Evolutionary conservation across 2,888 invertebrate species (phyloP).

Genomic region (Rhamphomyia laevipes): DNA sequence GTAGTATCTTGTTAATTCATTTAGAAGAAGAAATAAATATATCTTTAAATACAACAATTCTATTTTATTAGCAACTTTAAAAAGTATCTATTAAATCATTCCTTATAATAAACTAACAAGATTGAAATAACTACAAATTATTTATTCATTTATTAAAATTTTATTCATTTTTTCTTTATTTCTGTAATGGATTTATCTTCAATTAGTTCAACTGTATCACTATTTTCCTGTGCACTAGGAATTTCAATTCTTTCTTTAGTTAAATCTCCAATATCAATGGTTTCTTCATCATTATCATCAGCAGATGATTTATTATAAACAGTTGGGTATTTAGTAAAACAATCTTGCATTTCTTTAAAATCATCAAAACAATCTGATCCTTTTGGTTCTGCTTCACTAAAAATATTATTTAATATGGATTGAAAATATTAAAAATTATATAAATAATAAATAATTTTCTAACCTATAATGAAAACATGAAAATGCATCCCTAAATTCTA

Average conservation of each 20-base stretch:
- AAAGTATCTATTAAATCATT: no score
- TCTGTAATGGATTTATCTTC: background rate
- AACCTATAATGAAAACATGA: slow-evolving; percentile 84
- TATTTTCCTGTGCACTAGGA: background rate
- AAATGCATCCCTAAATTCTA: slow-evolving; percentile 87
- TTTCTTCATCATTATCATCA: slow-evolving; percentile 44
- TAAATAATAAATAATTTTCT: background rate
- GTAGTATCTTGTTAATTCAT: no score
- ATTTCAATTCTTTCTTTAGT: background rate
- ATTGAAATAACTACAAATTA: background rate
- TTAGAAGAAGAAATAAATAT: no score
- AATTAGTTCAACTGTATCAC: background rate
- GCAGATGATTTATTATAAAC: slow-evolving; percentile 66
- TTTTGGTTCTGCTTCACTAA: slow-evolving; percentile 75
- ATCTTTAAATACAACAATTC: no score
- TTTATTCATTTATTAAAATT: background rate
- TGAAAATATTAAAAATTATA: background rate
- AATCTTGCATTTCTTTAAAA: slow-evolving; percentile 82
- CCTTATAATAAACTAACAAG: no score
- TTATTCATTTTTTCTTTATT: background rate
- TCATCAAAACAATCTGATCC: slow-evolving; percentile 87
- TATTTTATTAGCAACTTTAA: no score
- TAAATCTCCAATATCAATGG: background rate
- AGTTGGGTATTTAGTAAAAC: slow-evolving; percentile 77
- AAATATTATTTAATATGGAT: slow-evolving; percentile 16